Base-by-base conservation (phyloP, 2,797 vertebrate species). In the Spatula versicolor region DNA sequence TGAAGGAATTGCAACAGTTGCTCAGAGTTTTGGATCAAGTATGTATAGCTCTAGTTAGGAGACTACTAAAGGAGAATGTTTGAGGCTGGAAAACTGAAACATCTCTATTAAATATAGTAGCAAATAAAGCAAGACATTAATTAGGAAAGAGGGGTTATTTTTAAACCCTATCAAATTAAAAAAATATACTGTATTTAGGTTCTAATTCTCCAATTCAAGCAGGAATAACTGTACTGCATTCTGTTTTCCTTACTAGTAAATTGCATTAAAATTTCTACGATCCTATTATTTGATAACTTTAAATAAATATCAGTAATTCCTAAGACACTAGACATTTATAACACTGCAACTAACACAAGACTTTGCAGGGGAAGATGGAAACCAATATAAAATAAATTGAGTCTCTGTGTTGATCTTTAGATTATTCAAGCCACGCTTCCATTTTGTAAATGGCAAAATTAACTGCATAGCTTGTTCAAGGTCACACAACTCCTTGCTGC, bases 341-440 rank as follows among this genome's bases (percentile, higher is more conserved):
- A 26, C 22, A 31, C 16, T 58, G 43, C 60, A 64, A 46, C 3
- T 73, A 88, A 66, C 12, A 39, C 14, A 71, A 69, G 46, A 46
- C 26, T 20, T 23, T 18, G 3, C 3, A 12, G 2, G 50, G 3
- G 7, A 16, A 39, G 26, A 35, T 37, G 13, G 11, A 37, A 11
- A 59, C 16, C 7, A 41, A 5, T 21, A 11, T 71, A 20, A 43
- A 67, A 69, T 26, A 86, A 89, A 69, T 7, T 4, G 5, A n/a
- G 37, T 62, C 7, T 86, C 35, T 78, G 13, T 71, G 41, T 31
- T 6, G 30, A 56, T 74, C 7, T 50, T 66, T 28, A 31, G 63
- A 58, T 90, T 88, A 88, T 88, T 72, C 54, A 91, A 91, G 55
- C 88, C 26, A 48, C 39, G 30, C 43, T 88, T 92, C 31, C 39